These are phyloP conservation scores for Volucella inanis DNA, from an alignment of 2,888 invertebrate species.

Conservation along the genomic window DNA sequence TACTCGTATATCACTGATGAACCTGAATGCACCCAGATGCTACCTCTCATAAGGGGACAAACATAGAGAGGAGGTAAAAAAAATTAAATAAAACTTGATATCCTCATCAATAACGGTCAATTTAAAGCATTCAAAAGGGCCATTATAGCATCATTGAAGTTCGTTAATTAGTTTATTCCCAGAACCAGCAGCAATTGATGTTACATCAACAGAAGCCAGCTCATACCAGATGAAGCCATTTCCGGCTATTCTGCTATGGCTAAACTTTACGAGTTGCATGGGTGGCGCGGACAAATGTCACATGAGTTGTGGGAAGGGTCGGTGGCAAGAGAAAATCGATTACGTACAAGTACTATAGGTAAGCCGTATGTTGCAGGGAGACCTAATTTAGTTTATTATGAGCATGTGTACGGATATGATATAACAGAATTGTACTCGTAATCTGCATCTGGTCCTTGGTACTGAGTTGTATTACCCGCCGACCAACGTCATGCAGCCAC, in stretches of 20 bases:
- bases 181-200: slow-evolving; percentile 17
- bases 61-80: neutral
- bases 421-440: too few relatives aligned
- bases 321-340: slow-evolving; percentile 45
- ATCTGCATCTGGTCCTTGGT: slow-evolving; percentile 10
- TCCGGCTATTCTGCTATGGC: slow-evolving; percentile 19
- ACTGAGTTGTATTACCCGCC: slow-evolving; percentile 2
- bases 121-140: slow-evolving; percentile 41
- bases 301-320: slow-evolving; percentile 10
- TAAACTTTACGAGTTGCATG: neutral
- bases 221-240: slow-evolving; percentile 7
- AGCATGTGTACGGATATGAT: slow-evolving; percentile 7
- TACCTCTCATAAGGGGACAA: slow-evolving; percentile 5
- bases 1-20: neutral
- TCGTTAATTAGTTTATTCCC: slow-evolving; percentile 57
- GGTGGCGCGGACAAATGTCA: neutral
- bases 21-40: neutral
- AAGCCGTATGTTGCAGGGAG: neutral
- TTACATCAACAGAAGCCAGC: slow-evolving; percentile 16
- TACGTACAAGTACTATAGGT: slow-evolving; percentile 21
- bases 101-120: slow-evolving; percentile 51
- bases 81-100: slow-evolving; percentile 25
- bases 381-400: neutral
- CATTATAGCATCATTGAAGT: slow-evolving; percentile 40
- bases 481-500: slow-evolving; percentile 26